Evolutionary conservation across 2,113 vertebrate species (phyloP).

Genomic region (Ahaetulla prasina): DNA sequence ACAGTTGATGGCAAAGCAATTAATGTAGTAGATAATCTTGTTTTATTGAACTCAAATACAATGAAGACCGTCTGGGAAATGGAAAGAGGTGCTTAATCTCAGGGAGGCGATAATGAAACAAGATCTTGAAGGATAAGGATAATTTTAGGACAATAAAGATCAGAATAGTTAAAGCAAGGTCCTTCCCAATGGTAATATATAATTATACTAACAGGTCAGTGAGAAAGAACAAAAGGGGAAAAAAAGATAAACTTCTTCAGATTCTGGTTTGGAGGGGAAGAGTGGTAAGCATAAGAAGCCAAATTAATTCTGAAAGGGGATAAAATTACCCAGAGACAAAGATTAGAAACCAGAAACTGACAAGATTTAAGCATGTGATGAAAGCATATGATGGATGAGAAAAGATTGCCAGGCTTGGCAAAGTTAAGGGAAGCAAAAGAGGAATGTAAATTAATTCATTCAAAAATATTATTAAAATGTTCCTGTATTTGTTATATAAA

Average conservation of each 20-base stretch:
- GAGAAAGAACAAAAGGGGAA: neutral
- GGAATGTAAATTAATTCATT: neutral
- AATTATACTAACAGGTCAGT: neutral
- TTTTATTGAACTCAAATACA: neutral
- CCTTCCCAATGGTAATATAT: neutral
- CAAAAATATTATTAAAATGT: neutral
- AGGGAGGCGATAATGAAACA: neutral
- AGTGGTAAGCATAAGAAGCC: neutral
- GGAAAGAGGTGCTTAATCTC: neutral
- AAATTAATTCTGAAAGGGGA: neutral
- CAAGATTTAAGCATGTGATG: neutral
- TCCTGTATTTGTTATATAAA: neutral
- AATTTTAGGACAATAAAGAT: neutral
- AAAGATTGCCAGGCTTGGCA: neutral
- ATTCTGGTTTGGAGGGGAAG: neutral
- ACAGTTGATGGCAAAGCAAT: neutral
- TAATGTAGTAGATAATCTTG: neutral
- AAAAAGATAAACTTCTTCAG: neutral
- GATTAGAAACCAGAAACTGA: neutral
- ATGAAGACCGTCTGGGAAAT: neutral
- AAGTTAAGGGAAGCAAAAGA: neutral
- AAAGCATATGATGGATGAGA: neutral
- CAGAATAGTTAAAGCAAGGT: neutral
- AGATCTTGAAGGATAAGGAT: neutral
- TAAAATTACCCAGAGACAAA: neutral